Percentiles rank a stretch among this genome's conserved stretches.
These are phyloP conservation scores for Rhea americana DNA, from an alignment of 2,113 vertebrate genomes.

Conservation along the genomic window DNA sequence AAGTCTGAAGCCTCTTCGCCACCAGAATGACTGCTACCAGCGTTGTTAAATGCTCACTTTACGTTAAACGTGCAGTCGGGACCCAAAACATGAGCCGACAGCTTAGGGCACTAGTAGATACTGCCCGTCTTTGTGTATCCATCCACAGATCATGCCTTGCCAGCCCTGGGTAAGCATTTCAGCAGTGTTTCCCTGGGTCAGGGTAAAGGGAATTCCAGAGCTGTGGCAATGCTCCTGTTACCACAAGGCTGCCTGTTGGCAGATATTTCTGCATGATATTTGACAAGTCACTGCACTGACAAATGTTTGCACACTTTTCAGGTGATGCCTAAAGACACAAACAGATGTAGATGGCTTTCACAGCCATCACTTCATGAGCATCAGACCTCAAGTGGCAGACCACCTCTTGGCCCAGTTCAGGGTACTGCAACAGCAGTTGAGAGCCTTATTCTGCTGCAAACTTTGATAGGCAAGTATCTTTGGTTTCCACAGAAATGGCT, in stretches of 20 bases:
- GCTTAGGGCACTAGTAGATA: neutral
- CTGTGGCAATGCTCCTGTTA: neutral
- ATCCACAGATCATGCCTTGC: neutral
- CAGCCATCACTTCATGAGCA: neutral
- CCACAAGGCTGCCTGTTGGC: neutral
- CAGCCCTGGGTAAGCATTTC: neutral
- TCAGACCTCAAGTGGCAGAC: neutral
- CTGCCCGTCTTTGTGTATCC: neutral
- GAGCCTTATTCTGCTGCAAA: neutral
- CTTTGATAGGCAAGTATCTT: neutral
- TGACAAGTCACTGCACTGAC: neutral
- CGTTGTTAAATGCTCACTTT: too few species aligned
- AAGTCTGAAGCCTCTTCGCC: too few species aligned
- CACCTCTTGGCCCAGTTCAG: neutral
- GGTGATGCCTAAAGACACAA: neutral
- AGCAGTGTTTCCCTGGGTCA: neutral
- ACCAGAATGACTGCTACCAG: too few species aligned
- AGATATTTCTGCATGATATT: neutral
- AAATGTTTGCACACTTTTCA: rapidly evolving
- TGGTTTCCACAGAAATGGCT: neutral
- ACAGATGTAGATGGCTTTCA: neutral
- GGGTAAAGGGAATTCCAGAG: neutral
- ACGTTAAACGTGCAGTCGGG: too few species aligned
- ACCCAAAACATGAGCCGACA: neutral
- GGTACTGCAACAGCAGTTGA: rapidly evolving